Conservation (phyloP, 2,888 invertebrate genomes). For the Odontocolon sp. region DNA sequence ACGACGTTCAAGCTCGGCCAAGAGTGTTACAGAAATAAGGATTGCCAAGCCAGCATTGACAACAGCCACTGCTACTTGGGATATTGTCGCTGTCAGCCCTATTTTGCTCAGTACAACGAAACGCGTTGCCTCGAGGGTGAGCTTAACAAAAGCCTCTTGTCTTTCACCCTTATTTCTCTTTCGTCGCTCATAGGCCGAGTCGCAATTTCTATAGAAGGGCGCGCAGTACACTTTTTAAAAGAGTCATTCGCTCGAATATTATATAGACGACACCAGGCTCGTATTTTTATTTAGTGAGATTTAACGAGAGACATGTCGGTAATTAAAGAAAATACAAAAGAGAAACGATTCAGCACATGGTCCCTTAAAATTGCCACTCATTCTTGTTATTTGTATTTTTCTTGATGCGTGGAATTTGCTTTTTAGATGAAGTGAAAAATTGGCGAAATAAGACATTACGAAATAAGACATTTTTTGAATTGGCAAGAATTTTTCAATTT, state of each 20-base stretch:
- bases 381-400: too few species aligned
- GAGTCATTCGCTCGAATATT: neutral
- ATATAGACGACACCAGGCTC: neutral
- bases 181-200: neutral
- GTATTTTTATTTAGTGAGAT: neutral
- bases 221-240: slow-evolving; percentile 9
- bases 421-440: slow-evolving; percentile 12
- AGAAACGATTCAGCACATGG: neutral
- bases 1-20: slow-evolving; percentile 83
- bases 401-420: slow-evolving; percentile 4
- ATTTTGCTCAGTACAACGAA: slow-evolving; percentile 90
- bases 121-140: slow-evolving; percentile 93
- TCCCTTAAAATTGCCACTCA: neutral
- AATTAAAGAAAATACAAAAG: too few species aligned
- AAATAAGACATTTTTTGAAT: too few species aligned
- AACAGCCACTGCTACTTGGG: slow-evolving; percentile 87
- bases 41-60: slow-evolving; percentile 84
- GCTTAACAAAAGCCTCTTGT: slow-evolving; percentile 55
- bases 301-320: neutral
- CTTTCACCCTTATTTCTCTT: neutral
- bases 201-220: slow-evolving; percentile 2
- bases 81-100: slow-evolving; percentile 91
- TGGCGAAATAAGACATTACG: too few species aligned
- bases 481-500: too few species aligned
- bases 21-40: slow-evolving; percentile 84